Conservation (phyloP, 2,888 invertebrate genomes). For the Petrolisthes cinctipes region DNA sequence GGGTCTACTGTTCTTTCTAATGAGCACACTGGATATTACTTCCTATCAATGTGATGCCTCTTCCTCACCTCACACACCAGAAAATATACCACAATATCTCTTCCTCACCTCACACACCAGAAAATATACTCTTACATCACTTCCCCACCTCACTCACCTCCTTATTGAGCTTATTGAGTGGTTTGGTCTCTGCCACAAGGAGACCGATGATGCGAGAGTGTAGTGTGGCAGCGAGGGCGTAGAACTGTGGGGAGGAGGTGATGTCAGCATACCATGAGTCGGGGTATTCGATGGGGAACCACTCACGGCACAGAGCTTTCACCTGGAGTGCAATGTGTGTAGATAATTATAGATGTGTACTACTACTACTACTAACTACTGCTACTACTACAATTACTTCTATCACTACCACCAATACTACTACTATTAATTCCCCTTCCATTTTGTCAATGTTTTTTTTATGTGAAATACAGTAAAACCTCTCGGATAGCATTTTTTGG, state of each 20-base stretch:
- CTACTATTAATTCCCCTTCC: too few relatives aligned
- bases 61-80: background rate
- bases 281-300: conserved; percentile 98
- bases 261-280: conserved; percentile 95
- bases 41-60: background rate
- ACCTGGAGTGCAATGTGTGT: conserved; percentile 72
- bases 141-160: conserved; percentile 75
- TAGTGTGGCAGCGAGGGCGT: conserved; percentile 87
- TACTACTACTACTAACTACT: too few relatives aligned
- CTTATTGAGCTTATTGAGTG: conserved; percentile 86
- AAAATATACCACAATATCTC: background rate
- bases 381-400: too few relatives aligned
- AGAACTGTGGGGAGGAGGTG: conserved; percentile 88
- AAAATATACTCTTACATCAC: background rate
- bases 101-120: background rate
- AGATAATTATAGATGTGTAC: too few relatives aligned
- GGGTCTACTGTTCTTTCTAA: too few relatives aligned
- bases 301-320: conserved; percentile 90
- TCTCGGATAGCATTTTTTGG: too few relatives aligned
- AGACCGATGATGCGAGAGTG: conserved; percentile 74
- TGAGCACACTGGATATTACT: too few relatives aligned
- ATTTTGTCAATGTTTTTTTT: too few relatives aligned
- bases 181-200: conserved; percentile 96
- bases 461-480: too few relatives aligned
- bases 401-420: too few relatives aligned